Evolutionary conservation across 1,140 invertebrate genomes (phyloP), one percentile per base, ranked within the genome.

Genomic region (Pomacea maculata): DNA sequence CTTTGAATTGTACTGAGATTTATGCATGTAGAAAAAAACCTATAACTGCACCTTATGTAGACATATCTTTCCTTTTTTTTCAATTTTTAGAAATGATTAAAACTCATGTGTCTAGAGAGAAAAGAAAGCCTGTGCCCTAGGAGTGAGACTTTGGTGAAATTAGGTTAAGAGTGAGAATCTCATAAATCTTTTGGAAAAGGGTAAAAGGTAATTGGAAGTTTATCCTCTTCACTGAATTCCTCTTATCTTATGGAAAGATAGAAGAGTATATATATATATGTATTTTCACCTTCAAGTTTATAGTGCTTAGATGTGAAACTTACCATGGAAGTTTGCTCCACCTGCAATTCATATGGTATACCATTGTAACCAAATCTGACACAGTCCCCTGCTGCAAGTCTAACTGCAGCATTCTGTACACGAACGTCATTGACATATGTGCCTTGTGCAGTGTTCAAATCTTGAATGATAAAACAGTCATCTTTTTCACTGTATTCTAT

Each of bases 381-480:
- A 29, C 87, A 81, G 80, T 92, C 91, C 57, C 87, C 86, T n/a
- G 90, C 88, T 70, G 88, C 87, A 9, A 92, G 82, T 77, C 90
- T 82, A 8, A 92, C 90, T 75, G 90, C 88, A 15, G 91, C 90
- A 86, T 92, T 92, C 80, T 92, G 91, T 70, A 92, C 86, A 52
- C 90, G 83, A 54, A 88, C 89, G 80, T 92, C 89, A 82, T 92
- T 92, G 2, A 92, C 89, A 84, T 91, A 92, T 12, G 90, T 92
- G 34, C 91, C 91, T 75, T 90, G 88, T 25, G 86, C 85, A 19
- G 90, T 88, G 83, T 92, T 92, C 52, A 92, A 83, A 83, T 92
- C 91, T 84, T 92, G 89, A 21, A 92, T 78, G 12, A 92, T 85
- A 84, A 86, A 91, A 82, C 89, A 89, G 55, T 89, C 88, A 82